Conservation (phyloP, 2,797 vertebrate genomes). For the Protonibea diacanthus region DNA sequence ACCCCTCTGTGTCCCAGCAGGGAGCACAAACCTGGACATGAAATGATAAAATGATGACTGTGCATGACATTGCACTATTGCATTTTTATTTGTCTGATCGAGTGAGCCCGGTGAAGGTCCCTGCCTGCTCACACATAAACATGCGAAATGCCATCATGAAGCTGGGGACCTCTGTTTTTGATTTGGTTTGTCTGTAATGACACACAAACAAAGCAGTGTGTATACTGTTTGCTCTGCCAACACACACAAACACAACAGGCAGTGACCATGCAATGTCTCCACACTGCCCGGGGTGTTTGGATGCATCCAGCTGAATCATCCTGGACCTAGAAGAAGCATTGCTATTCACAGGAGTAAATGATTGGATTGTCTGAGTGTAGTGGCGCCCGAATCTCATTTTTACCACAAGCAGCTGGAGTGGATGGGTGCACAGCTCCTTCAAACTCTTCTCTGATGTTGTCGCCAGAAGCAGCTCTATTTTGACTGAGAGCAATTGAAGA, state of each 20-base stretch:
- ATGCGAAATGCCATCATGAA: slow-evolving; percentile 18
- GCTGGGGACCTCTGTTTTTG: slow-evolving; percentile 22
- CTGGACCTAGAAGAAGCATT: slow-evolving; percentile 38
- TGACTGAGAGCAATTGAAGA: slow-evolving; percentile 23
- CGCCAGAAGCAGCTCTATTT: slow-evolving; percentile 20
- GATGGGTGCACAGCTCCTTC: slow-evolving; percentile 2
- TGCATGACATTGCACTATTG: neutral
- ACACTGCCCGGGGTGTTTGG: slow-evolving; percentile 30
- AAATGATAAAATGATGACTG: slow-evolving; percentile 1
- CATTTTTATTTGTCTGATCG: neutral
- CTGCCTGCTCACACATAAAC: slow-evolving; percentile 12
- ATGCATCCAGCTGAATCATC: slow-evolving; percentile 39
- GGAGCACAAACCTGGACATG: neutral
- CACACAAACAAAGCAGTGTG: slow-evolving; percentile 23
- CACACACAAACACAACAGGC: slow-evolving; percentile 30
- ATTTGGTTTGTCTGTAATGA: slow-evolving; percentile 20
- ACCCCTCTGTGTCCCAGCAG: neutral
- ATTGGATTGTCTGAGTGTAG: slow-evolving; percentile 41
- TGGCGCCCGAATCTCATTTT: slow-evolving; percentile 45
- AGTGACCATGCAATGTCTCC: slow-evolving; percentile 33
- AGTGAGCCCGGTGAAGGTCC: neutral
- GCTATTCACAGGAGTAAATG: slow-evolving; percentile 52
- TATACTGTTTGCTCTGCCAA: slow-evolving; percentile 22
- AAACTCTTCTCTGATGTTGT: slow-evolving; percentile 24
- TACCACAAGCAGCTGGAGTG: slow-evolving; percentile 36